phyloP scores from a whole-genome alignment of 2,888 invertebrate genomes.

The Stictocephala bisonia region DNA sequence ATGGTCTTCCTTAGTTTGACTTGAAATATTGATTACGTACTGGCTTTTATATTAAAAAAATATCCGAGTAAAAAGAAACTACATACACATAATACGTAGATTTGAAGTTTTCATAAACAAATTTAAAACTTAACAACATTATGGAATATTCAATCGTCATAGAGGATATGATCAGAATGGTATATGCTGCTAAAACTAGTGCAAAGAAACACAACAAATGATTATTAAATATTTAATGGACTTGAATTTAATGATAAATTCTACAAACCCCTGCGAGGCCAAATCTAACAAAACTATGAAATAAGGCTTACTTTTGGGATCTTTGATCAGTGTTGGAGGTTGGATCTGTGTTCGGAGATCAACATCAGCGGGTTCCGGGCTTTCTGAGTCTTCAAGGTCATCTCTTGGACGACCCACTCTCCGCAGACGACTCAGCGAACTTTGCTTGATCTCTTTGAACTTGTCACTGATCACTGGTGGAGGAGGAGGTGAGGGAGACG shows the following conservation, averaged over 20 bases:
- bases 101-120: too few relatives aligned
- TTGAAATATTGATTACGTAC: too few relatives aligned
- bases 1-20: too few relatives aligned
- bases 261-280: conserved; percentile 52
- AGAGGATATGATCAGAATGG: too few relatives aligned
- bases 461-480: conserved; percentile 42
- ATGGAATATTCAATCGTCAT: too few relatives aligned
- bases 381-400: conserved; percentile 11
- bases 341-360: conserved; percentile 29
- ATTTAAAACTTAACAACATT: too few relatives aligned
- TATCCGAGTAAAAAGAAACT: too few relatives aligned
- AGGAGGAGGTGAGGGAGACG: conserved; percentile 43
- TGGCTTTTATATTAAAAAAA: too few relatives aligned
- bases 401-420: conserved; percentile 53
- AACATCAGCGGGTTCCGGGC: conserved; percentile 35
- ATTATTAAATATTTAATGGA: conserved; percentile 17
- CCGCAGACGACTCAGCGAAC: conserved; percentile 65
- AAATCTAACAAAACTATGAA: conserved; percentile 57
- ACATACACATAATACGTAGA: too few relatives aligned
- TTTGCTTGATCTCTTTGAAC: conserved; percentile 71
- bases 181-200: background rate
- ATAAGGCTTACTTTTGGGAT: conserved; percentile 46
- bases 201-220: conserved; percentile 24
- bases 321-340: conserved; percentile 20
- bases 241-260: background rate